Evolutionary conservation across 2,888 invertebrate genomes (phyloP).

Genomic region (Agonopterix arenella): DNA sequence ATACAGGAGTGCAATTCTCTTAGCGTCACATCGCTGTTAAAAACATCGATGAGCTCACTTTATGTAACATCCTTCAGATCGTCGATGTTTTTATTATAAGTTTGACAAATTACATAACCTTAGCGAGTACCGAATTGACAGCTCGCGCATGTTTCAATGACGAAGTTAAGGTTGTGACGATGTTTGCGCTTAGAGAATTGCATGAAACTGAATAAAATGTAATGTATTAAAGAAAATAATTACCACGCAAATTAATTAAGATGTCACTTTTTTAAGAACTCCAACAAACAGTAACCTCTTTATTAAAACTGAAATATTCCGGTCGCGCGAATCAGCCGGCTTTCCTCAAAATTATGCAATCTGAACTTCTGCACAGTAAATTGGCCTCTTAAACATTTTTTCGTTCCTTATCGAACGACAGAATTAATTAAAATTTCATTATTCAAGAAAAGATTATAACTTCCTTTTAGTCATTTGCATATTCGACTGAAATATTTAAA

Average conservation of each 20-base stretch:
- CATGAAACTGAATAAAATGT: too few relatives aligned
- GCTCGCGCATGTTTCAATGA: too few relatives aligned
- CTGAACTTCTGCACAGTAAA: not conserved
- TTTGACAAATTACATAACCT: too few relatives aligned
- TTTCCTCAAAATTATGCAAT: not conserved
- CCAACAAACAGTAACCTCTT: not conserved
- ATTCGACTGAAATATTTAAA: slow-evolving; percentile 57
- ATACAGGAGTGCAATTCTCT: too few relatives aligned
- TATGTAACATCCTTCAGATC: too few relatives aligned
- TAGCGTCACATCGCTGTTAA: too few relatives aligned
- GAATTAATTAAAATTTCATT: slow-evolving; percentile 61
- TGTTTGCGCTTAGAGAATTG: too few relatives aligned
- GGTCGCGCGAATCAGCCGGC: not conserved
- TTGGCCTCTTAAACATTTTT: not conserved
- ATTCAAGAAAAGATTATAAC: slow-evolving; percentile 59
- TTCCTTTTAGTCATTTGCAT: slow-evolving; percentile 58
- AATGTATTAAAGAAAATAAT: not conserved
- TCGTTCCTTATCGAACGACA: slow-evolving; percentile 25
- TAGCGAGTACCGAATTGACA: too few relatives aligned
- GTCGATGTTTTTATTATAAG: too few relatives aligned
- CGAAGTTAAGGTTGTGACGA: too few relatives aligned
- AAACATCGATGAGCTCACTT: too few relatives aligned
- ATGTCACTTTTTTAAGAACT: not conserved
- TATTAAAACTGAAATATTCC: too few relatives aligned
- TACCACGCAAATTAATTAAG: not conserved